Base-by-base conservation (phyloP, 2,797 vertebrate species). In the Cercopithecus hamlyni region DNA sequence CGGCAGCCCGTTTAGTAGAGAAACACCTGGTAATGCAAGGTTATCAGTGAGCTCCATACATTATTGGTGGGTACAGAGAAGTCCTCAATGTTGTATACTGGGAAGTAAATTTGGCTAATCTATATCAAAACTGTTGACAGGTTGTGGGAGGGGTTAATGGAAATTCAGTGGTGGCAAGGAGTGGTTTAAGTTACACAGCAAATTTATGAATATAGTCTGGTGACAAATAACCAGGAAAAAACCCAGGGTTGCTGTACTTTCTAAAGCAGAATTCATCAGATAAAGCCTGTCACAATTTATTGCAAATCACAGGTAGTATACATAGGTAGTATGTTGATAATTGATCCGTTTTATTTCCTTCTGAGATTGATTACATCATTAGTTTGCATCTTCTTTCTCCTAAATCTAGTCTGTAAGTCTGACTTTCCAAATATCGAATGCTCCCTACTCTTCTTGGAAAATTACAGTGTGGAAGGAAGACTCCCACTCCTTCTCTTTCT, bases 1-100 rank as follows among this genome's bases (percentile, higher is more conserved):
- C 75, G 93, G 81, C 67, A 86, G 93, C 85, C 67, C 95, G 95
- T 61, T 96, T 88, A 97, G 97, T 86, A 87, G 95, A 97, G 96
- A 96, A 98, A 95, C 92, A 19, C 39, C 27, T 96, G 80, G 95
- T 97, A 95, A 36, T 55, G 76, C 76, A 89, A 97, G 96, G 48
- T 92, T 93, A 61, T 96, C 30, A 52, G n/a, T 70, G 14, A 92
- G 43, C 12, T 64, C 55, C 77, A 30, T 0, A 14, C 19, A 27
- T 45, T 26, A 7, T 33, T 88, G 45, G 70, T 80, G 88, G 70
- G 30, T 9, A 43, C 33, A 81, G 88, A 85, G 36, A n/a, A 61
- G 52, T 43, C 24, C 33, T 33, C 12, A 12, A 1, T 73, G 33
- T 50, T 73, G 26, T 77, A 39, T 12, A 15, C 9, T 70, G 27